These are phyloP conservation scores for Murina feae DNA, from an alignment of 2,113 vertebrate genomes.

Conservation along the genomic window DNA sequence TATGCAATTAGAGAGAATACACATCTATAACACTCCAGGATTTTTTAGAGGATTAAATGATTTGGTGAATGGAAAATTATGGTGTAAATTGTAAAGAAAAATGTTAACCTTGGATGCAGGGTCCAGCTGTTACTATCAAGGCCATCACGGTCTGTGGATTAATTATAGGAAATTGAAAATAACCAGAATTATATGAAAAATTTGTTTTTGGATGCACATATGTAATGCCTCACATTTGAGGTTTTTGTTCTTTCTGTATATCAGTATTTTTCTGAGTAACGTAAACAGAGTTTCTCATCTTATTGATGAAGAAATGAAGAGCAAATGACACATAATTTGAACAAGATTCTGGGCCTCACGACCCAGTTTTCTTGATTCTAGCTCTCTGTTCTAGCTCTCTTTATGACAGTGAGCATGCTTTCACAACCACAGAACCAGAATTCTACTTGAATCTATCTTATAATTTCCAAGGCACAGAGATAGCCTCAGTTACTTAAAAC, in stretches of 20 bases:
- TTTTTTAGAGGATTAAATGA: not conserved
- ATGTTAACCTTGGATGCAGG: not conserved
- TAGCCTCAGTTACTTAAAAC: not conserved
- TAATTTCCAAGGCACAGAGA: not conserved
- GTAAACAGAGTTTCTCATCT: not conserved
- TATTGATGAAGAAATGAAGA: not conserved
- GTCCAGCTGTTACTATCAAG: not conserved
- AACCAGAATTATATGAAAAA: not conserved
- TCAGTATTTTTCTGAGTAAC: not conserved
- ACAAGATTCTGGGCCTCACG: not conserved
- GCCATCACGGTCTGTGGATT: not conserved
- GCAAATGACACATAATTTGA: not conserved
- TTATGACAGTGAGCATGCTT: not conserved
- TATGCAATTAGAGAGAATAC: not conserved
- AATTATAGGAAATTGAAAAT: constrained; percentile 4
- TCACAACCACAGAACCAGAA: not conserved
- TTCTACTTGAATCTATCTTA: not conserved
- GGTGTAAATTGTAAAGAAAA: not conserved
- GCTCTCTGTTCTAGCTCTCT: not conserved
- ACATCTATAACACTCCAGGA: not conserved
- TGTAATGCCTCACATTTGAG: not conserved
- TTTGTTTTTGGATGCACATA: not conserved
- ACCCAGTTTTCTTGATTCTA: not conserved
- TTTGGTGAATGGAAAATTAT: not conserved
- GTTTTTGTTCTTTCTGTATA: not conserved